Base-by-base conservation (phyloP, 2,888 invertebrate species). In the Drosophila monieri region DNA sequence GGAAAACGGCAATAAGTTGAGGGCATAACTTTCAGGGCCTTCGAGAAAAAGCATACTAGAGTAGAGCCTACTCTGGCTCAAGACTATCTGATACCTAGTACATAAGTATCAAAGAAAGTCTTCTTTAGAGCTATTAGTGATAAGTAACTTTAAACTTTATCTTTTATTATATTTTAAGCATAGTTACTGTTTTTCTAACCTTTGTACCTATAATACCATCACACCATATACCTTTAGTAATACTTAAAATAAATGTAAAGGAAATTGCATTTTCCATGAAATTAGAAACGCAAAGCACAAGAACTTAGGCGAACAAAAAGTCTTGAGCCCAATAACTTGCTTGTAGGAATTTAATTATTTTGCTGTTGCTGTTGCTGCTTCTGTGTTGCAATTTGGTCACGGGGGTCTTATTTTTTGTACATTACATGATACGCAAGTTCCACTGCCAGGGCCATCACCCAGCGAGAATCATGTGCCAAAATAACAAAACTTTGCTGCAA, bases 1-100 rank as follows among this genome's bases (percentile, higher is more conserved):
- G 85, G 85, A 80, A 84, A 79, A 72, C 58, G 65, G 85, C 87
- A 85, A 85, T 87, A 87, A 84, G 83, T 83, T 84, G 56, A 73
- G 76, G 83, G 79, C 85, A 84, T 81, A 84, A 84, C 85, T 84
- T 84, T 74, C 64, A 74, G 51, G 66, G 61, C 67, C 69, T 65
- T 69, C 66, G 59, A 51, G 54, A 47, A 61, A 52, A 74, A 27
- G 54, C 53, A 55, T 41, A 59, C 53, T 37, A 37, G 56, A 48
- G 56, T 56, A 21, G 8, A 1, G 10, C 9, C 10, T 1, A 2
- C 5, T 12, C 5, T 10, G 12, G 6, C 43, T 18, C 12, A 21
- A 10, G 43, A 43, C 18, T 21, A 43, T 12, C 3, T 2, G 2
- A 43, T 43, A 43, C 43, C 21, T 10, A 1, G 18, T 12, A 21